Evolutionary conservation across 2,797 vertebrate species (phyloP).

Genomic region (Chiloscyllium punctatum): DNA sequence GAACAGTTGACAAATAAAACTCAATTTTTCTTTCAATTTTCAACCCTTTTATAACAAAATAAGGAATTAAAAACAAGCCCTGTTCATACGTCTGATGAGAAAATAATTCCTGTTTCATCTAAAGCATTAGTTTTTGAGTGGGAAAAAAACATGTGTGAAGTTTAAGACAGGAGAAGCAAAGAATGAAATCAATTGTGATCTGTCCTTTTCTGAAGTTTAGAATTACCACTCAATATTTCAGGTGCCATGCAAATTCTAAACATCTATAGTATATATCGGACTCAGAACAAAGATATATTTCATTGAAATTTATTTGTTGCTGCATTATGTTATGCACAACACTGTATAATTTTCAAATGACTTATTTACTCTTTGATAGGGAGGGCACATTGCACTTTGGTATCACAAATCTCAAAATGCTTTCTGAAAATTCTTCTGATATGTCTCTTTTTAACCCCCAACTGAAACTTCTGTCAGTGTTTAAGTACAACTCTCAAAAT

Average conservation of each 20-base stretch:
- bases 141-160: neutral
- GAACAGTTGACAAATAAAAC: neutral
- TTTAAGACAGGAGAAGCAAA: neutral
- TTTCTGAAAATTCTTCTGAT: neutral
- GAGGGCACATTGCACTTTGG: neutral
- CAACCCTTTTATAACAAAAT: neutral
- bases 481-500: neutral
- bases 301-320: neutral
- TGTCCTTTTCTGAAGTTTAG: neutral
- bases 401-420: neutral
- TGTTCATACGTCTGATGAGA: neutral
- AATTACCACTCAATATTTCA: neutral
- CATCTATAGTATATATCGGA: neutral
- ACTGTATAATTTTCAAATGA: neutral
- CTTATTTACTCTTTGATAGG: neutral
- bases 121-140: neutral
- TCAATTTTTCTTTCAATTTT: neutral
- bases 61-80: neutral
- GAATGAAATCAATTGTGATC: neutral
- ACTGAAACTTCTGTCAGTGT: neutral
- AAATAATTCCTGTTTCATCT: neutral
- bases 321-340: neutral
- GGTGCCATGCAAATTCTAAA: neutral
- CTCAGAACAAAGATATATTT: neutral
- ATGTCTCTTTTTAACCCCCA: neutral